Base-by-base conservation (phyloP, 2,113 vertebrate genomes). In the Pipra filicauda region DNA sequence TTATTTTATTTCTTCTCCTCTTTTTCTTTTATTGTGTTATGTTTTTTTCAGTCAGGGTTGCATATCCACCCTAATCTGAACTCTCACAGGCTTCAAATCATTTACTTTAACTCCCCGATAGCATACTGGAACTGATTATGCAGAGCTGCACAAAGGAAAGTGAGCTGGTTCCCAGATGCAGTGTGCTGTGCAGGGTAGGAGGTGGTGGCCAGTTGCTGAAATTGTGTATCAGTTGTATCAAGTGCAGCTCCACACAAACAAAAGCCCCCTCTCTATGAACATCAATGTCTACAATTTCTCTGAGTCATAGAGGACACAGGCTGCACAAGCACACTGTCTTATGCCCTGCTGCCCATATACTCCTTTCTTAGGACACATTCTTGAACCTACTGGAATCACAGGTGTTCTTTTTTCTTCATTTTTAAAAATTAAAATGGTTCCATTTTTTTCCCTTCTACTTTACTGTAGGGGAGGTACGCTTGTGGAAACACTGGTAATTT, bases 271-370 rank as follows among this genome's bases (percentile, higher is more conserved):
- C 1, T 46, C n/a, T 19, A 11, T 51, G 11, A 46, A 17, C 66
- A 79, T n/a, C 71, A 26, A 37, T 24, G 31, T 10, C 62, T 31
- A 5, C 54, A 41, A 7, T 35, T 65, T 76, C 58, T 27, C 41
- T 35, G 30, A 73, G 33, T 11, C 52, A 12, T 28, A 14, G 58
- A 3, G 3, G 26, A 51, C 57, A 54, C 0, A 0, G 1, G 2
- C n/a, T 5, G 22, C 11, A n/a, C 49, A 66, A 37, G 7, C 13
- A 46, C 12, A 17, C 12, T 23, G 4, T 6, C 24, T 11, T 12
- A 4, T 44, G 15, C 10, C 21, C 5, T 61, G 49, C 35, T 83
- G n/a, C 15, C 13, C 57, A 12, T 15, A 7, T 1, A 0, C 5
- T 49, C 19, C 64, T 59, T 26, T 30, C 31, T 33, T 41, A 26